Evolutionary conservation across 2,113 vertebrate genomes (phyloP).

Genomic region (Syngnathus floridae): DNA sequence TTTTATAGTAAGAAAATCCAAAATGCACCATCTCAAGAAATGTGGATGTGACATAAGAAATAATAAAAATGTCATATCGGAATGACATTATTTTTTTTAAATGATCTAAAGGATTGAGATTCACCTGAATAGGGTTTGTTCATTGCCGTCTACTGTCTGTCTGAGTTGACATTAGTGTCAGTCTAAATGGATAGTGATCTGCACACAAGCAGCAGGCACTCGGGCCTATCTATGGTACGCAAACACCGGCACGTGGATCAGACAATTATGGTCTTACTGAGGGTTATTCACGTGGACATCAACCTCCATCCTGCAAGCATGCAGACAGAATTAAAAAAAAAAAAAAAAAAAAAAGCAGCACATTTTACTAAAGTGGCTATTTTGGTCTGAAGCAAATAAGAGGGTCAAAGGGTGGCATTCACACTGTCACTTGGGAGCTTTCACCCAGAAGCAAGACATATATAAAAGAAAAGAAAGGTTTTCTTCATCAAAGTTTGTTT

Average conservation of each 20-base stretch:
- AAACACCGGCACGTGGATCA: slow-evolving; percentile 38
- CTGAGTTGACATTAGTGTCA: slow-evolving; percentile 10
- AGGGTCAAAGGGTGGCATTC: slow-evolving; percentile 5
- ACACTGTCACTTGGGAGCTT: slow-evolving; percentile 8
- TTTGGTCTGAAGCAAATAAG: slow-evolving; percentile 3
- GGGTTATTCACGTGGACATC: slow-evolving; percentile 22
- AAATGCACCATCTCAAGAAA: too few species aligned
- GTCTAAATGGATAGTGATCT: slow-evolving; percentile 46
- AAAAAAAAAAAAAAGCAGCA: not conserved
- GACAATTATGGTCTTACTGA: slow-evolving; percentile 23
- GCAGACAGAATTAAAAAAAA: slow-evolving; percentile 7
- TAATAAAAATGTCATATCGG: too few species aligned
- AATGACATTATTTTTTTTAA: too few species aligned
- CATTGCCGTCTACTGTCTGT: slow-evolving; percentile 1
- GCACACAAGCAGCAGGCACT: slow-evolving; percentile 33
- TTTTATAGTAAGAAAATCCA: too few species aligned
- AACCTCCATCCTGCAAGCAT: slow-evolving; percentile 14
- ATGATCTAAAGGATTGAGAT: not conserved
- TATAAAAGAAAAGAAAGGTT: not conserved
- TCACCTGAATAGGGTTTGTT: not conserved
- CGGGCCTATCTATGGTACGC: slow-evolving; percentile 42
- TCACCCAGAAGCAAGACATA: not conserved
- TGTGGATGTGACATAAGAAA: too few species aligned
- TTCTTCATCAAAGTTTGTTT: slow-evolving; percentile 1
- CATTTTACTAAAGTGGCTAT: not conserved